A percentile compares a stretch with the other conserved stretches of the same genome.
phyloP scores from a whole-genome alignment of 2,888 invertebrate genomes.

The Hypercompe scribonia region DNA sequence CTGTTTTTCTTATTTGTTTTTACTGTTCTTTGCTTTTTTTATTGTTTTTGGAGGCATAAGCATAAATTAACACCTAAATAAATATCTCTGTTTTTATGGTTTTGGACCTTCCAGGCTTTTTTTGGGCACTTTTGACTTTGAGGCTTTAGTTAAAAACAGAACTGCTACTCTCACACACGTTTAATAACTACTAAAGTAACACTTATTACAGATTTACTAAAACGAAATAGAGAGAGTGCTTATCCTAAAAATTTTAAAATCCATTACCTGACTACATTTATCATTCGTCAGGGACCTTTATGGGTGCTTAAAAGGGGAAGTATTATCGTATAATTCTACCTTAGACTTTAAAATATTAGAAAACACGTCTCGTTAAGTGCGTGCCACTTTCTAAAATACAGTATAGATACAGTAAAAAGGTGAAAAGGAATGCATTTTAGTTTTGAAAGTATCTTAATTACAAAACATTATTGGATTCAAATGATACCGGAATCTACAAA shows the following conservation, averaged over 20 bases:
- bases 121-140: too few relatives aligned
- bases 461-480: background rate
- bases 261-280: background rate
- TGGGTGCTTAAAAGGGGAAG: slow-evolving; percentile 18
- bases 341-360: slow-evolving; percentile 26
- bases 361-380: slow-evolving; percentile 1
- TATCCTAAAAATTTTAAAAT: slow-evolving; percentile 9
- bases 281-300: background rate
- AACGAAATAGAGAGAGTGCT: background rate
- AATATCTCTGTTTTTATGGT: too few relatives aligned
- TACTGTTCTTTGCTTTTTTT: too few relatives aligned
- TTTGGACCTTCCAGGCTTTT: too few relatives aligned
- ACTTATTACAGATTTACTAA: background rate
- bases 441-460: slow-evolving; percentile 9
- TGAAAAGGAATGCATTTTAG: slow-evolving; percentile 29
- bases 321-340: slow-evolving; percentile 30
- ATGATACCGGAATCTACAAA: background rate
- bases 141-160: too few relatives aligned
- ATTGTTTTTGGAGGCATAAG: too few relatives aligned
- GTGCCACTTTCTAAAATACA: slow-evolving; percentile 31
- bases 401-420: background rate
- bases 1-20: too few relatives aligned
- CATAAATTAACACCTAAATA: too few relatives aligned
- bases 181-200: background rate
- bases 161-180: background rate